Percentiles rank a stretch among this genome's conserved stretches.
Conservation (phyloP, 2,113 vertebrate genomes). For the Aegithalos caudatus region DNA sequence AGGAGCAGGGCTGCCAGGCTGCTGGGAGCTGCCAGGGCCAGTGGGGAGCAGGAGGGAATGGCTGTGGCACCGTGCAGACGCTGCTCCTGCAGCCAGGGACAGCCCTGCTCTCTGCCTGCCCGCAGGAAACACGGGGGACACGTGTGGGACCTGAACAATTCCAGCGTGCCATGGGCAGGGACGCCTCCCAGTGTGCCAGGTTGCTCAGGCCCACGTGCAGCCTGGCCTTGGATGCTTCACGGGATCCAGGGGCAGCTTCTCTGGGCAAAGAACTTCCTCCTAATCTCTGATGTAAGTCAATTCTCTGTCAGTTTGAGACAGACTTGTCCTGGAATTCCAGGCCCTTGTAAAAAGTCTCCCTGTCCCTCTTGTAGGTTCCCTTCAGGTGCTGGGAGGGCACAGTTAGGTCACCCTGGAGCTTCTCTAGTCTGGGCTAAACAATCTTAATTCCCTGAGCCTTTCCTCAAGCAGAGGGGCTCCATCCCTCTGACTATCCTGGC, state of each 20-base stretch:
- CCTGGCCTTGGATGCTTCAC: background rate
- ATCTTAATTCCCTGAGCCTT: background rate
- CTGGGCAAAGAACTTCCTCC: background rate
- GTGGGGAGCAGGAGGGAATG: background rate
- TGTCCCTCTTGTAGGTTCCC: background rate
- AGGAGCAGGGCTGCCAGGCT: background rate
- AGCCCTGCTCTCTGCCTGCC: background rate
- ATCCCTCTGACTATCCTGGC: background rate
- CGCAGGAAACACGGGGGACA: background rate
- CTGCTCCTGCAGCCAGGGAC: too few relatives aligned
- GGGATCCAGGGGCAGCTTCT: background rate
- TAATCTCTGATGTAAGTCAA: too few relatives aligned
- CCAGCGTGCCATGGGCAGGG: background rate
- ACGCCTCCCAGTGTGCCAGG: background rate
- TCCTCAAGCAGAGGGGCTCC: background rate
- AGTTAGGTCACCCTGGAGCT: background rate
- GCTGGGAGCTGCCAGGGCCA: background rate
- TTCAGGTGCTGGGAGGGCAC: background rate
- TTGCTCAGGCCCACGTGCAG: rapidly evolving
- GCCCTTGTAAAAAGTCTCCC: background rate
- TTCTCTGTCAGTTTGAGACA: background rate
- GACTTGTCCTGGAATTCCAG: background rate
- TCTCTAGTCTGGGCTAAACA: background rate
- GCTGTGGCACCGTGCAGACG: rapidly evolving
- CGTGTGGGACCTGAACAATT: rapidly evolving